Conservation (phyloP, 1,140 invertebrate genomes). For the Drosophila pallidifrons region DNA sequence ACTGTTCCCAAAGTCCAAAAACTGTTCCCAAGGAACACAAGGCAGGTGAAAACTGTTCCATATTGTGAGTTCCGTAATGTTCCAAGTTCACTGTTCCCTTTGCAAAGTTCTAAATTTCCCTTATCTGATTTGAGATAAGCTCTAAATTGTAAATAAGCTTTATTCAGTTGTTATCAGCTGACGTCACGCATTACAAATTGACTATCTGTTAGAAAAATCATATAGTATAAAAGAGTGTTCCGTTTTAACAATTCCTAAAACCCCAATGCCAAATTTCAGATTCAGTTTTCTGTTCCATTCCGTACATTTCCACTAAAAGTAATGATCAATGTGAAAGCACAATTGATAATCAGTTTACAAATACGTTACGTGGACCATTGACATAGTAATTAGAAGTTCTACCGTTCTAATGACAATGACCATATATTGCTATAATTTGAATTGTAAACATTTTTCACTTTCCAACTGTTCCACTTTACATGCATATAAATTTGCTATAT, state of each 20-base stretch:
- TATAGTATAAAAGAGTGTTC: no score
- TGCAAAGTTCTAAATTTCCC: not conserved
- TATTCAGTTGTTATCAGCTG: not conserved
- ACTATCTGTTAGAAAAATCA: no score
- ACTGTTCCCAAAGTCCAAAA: slow-evolving; percentile 31
- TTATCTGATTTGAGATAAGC: not conserved
- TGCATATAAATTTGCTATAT: not conserved
- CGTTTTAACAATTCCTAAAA: no score
- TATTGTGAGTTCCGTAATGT: not conserved
- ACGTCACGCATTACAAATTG: not conserved
- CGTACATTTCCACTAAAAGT: no score
- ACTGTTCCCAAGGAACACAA: not conserved
- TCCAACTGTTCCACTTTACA: not conserved
- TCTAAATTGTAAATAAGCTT: not conserved
- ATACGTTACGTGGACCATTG: not conserved
- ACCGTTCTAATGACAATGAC: not conserved
- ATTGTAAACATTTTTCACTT: not conserved
- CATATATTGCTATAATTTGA: not conserved
- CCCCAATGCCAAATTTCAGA: not conserved
- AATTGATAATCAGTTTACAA: not conserved
- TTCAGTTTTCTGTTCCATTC: not conserved
- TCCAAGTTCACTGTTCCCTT: not conserved
- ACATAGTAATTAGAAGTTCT: not conserved
- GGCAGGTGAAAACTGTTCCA: not conserved
- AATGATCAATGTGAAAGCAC: not conserved